Conservation (phyloP, 2,797 vertebrate genomes). For the Manis crassicaudata region DNA sequence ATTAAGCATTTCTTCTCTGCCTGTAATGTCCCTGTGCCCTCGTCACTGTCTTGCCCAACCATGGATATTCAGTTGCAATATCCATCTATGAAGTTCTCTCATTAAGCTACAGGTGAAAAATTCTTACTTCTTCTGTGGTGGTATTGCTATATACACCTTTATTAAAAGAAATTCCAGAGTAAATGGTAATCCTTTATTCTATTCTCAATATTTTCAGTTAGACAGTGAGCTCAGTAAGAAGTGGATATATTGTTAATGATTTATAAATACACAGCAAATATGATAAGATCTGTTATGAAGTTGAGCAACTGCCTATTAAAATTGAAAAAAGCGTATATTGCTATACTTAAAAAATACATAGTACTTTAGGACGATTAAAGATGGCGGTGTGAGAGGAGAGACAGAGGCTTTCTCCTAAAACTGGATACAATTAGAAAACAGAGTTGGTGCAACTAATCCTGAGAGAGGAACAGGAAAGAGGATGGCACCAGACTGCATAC, state of each 20-base stretch:
- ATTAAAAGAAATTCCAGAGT: not conserved
- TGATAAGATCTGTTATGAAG: not conserved
- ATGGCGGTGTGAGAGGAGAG: too few relatives aligned
- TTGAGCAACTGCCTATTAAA: not conserved
- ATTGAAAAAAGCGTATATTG: not conserved
- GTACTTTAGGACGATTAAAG: not conserved
- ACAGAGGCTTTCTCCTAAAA: too few relatives aligned
- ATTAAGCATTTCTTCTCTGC: not conserved
- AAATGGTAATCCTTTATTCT: not conserved
- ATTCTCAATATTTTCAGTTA: not conserved
- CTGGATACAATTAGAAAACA: too few relatives aligned
- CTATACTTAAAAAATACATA: not conserved
- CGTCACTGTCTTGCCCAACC: not conserved
- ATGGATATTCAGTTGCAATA: not conserved
- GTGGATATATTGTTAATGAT: not conserved
- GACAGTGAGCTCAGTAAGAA: not conserved
- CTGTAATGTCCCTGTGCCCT: not conserved
- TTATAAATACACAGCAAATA: not conserved
- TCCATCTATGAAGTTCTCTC: not conserved
- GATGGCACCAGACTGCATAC: too few relatives aligned
- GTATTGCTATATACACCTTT: not conserved
- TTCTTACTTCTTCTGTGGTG: not conserved
- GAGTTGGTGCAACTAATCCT: too few relatives aligned
- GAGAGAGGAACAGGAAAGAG: too few relatives aligned
- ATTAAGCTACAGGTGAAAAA: not conserved